Conservation (phyloP, 2,797 vertebrate species). For the Pteropus rufus region DNA sequence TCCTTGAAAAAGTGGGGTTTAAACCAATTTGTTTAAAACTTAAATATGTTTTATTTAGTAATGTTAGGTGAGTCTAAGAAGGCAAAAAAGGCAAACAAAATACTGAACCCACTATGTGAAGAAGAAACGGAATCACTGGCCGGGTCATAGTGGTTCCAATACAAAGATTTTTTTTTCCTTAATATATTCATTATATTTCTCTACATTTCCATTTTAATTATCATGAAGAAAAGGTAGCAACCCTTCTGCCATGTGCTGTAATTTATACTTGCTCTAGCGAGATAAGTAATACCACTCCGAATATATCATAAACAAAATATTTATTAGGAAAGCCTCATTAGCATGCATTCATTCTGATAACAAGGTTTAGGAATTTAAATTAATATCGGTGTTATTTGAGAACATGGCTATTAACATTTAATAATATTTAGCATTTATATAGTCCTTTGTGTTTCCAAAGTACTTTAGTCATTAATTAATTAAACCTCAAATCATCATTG, state of each 20-base stretch:
- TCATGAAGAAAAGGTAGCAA: conserved; percentile 69
- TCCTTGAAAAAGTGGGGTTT: background rate
- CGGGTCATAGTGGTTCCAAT: background rate
- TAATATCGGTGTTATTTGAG: conserved; percentile 75
- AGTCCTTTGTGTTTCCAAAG: conserved; percentile 76
- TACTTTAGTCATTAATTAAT: conserved; percentile 77
- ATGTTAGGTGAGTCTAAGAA: background rate
- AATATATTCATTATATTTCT: conserved; percentile 76
- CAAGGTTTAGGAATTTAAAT: conserved; percentile 79
- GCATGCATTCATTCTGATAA: conserved; percentile 77
- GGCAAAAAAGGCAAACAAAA: background rate
- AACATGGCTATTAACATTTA: conserved; percentile 79
- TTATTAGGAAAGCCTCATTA: conserved; percentile 78
- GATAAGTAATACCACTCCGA: conserved; percentile 76
- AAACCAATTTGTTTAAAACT: background rate
- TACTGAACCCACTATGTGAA: background rate
- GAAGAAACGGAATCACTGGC: background rate
- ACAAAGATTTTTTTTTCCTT: conserved; percentile 4
- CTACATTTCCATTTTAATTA: conserved; percentile 80
- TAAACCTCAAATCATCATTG: conserved; percentile 73
- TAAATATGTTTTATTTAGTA: background rate
- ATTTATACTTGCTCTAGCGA: conserved; percentile 74
- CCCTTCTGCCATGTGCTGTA: conserved; percentile 66
- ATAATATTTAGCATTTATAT: conserved; percentile 80
- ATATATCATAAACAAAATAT: conserved; percentile 79